These are phyloP conservation scores for Ardeotis arabs DNA, from an alignment of 2,113 vertebrate species.

Conservation along the genomic window DNA sequence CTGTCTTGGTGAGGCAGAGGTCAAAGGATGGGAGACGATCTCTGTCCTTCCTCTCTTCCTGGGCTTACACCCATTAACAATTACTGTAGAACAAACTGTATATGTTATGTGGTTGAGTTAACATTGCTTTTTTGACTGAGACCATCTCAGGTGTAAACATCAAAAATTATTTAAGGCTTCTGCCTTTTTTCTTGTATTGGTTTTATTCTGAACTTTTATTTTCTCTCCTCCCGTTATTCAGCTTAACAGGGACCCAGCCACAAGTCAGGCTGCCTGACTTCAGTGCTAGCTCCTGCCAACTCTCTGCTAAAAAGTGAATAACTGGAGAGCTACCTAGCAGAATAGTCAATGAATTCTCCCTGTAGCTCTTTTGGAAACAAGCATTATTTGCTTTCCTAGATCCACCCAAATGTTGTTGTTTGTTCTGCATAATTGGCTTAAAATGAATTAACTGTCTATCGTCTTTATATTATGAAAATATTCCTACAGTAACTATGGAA, in stretches of 20 bases:
- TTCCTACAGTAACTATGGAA: neutral
- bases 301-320: neutral
- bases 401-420: conserved; percentile 9
- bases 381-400: neutral
- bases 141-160: neutral
- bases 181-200: neutral
- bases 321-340: neutral
- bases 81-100: neutral
- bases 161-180: neutral
- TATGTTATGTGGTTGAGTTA: neutral
- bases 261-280: neutral
- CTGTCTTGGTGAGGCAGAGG: neutral
- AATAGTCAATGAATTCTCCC: neutral
- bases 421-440: conserved; percentile 26
- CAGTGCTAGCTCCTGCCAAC: neutral
- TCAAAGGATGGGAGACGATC: neutral
- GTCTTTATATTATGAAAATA: neutral
- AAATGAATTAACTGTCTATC: neutral
- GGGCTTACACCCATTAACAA: neutral
- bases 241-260: neutral
- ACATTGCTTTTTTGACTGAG: neutral
- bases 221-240: neutral
- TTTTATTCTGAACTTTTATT: neutral
- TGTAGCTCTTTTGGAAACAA: neutral
- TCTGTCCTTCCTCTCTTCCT: neutral